Base-by-base conservation (phyloP, 2,797 vertebrate genomes). In the Lophotriccus pileatus region DNA sequence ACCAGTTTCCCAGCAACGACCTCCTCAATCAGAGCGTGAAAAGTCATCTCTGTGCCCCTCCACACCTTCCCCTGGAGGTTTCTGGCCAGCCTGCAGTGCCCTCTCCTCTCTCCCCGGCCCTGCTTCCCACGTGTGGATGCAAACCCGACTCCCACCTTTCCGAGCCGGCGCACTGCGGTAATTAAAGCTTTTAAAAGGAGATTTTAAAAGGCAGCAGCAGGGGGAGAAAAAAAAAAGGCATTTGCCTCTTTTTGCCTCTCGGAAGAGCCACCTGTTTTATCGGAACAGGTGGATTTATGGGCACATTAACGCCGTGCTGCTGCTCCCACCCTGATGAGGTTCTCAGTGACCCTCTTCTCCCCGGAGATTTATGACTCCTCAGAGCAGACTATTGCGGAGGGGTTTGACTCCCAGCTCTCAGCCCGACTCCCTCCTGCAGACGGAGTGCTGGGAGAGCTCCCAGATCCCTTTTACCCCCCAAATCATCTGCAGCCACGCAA, bases 221-320 rank as follows among this genome's bases (percentile, higher is more conserved):
- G 9, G 47, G 23, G 13, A 22, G 13, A 43, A 43, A 47, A 28
- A 39, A 80, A 63, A 28, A 23, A 56, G 2, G 79, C 68, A 16
- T 83, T 94, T 28, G 90, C 36, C 79, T 85, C 34, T 76, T 85
- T 91, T 53, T 84, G 85, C 83, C 90, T 91, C 92, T 79, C 7
- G 75, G 86, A 91, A 77, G 88, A 95, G 92, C 82, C 95, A 96
- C 95, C 95, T 93, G 94, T 85, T 95, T 86, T 90, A 80, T 80
- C 30, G 68, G 43, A 62, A 59, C 73, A 36, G 44, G 88, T 58
- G 77, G 94, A 95, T 95, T 95, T 94, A 94, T 94, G 95, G 91
- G 89, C 52, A 9, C 58, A 92, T 94, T 90, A 93, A 70, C 17
- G 84, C 1, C 4, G 91, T 73, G 79, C 94, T 87, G 95, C 94